Evolutionary conservation across 37 sponge, comb jelly and placozoan species (phyloP).

Genomic region (Oscarella lobularis): DNA sequence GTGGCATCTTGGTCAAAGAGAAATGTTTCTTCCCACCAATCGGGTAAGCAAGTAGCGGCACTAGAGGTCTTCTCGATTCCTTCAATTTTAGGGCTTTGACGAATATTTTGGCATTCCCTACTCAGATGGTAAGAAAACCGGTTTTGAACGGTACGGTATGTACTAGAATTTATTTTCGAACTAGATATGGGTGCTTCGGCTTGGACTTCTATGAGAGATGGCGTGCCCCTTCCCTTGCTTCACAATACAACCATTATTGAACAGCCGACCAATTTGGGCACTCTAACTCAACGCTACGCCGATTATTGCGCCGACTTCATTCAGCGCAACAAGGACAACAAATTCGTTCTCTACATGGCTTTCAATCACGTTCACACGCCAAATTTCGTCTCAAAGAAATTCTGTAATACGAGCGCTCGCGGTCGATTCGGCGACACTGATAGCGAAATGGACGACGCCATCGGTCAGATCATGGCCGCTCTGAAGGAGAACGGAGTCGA

Average conservation of each 20-base stretch:
- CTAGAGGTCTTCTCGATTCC: neutral
- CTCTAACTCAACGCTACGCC: conserved; percentile 9
- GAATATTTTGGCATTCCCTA: conserved; percentile 7
- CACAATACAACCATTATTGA: neutral
- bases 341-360: no score
- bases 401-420: conserved; percentile 2
- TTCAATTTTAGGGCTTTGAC: conserved; percentile 5
- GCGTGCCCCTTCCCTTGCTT: conserved; percentile 1
- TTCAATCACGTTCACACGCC: conserved; percentile 10
- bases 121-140: conserved; percentile 1
- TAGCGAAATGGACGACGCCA: conserved; percentile 56
- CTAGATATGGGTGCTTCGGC: conserved; percentile 3
- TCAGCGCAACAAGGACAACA: conserved; percentile 1
- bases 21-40: neutral
- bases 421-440: conserved; percentile 69
- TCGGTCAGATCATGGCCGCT: conserved; percentile 52
- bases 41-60: neutral
- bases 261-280: neutral
- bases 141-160: no score
- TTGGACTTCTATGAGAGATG: no score
- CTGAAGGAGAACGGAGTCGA: conserved; percentile 35
- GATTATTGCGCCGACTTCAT: neutral
- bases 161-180: no score
- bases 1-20: conserved; percentile 9
- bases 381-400: conserved; percentile 8